Evolutionary conservation across 2,888 invertebrate species (phyloP), one percentile per base, ranked within the genome.

Genomic region (Spicauda simplicius): DNA sequence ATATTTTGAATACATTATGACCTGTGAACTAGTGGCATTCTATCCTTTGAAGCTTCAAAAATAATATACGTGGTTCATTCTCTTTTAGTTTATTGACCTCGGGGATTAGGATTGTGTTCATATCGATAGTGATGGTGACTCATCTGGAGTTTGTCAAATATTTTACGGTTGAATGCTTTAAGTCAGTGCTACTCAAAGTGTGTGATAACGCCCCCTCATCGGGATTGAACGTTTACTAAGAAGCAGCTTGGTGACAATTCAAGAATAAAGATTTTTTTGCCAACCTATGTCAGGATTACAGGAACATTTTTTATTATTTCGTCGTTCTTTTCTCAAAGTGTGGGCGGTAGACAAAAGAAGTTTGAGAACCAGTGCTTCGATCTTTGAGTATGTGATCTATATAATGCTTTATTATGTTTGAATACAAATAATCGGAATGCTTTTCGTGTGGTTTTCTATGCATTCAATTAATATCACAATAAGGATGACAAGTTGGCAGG

Each of bases 1-100:
- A 88, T 90, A 88, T 88, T 90, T 87, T 88, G 89, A 88, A 92
- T 92, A 86, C 83, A 88, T 90, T 89, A 87, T 83, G 87, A 89
- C 84, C 86, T 86, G 84, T 87, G 87, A 87, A 86, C 84, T 80
- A 75, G 78, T 78, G 82, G 78, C 78, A 76, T 80, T 78, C 73
- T 75, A 75, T 79, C 75, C 75, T 74, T 82, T 81, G 73, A 76
- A 70, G 76, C 71, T 75, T 72, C 76, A 77, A 77, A 75, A 77
- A 75, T 68, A 61, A 65, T 66, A 74, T 76, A 71, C 75, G 76
- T 77, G 79, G 76, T 78, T 72, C 74, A 76, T 79, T 79, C 83
- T 81, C 77, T 81, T 78, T 75, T 74, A 78, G 83, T 80, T 84
- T 80, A 76, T 80, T 73, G 79, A 83, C 83, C 82, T 80, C 71